Evolutionary conservation across 64 coral and sea anemone species (phyloP), one percentile per base, ranked within the genome.

Genomic region (Montipora cactus): DNA sequence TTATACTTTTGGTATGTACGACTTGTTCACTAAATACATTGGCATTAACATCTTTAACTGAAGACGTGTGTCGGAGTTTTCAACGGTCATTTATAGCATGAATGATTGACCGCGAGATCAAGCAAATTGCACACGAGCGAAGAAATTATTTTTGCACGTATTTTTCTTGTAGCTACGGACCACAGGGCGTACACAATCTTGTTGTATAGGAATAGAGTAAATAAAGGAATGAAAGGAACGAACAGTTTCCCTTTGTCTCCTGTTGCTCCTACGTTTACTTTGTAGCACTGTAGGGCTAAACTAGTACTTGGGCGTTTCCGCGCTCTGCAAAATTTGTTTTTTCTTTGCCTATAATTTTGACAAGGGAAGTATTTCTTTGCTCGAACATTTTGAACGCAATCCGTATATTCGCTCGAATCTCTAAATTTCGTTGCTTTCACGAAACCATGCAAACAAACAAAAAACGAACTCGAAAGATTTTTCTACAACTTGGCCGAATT

Each of bases 401-500:
- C 64, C 18, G 64, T 11, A 67, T 67, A 67, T 67, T 6, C 64
- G 64, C 4, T 67, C 64, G 64, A 67, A 67, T 67, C 4, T 67
- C 64, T 67, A 19, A 67, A 67, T 67, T 67, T 67, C 64, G 9
- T 19, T 67, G 64, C 64, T 67, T 67, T 18, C 64, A 67, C 64
- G 64, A 67, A 67, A 4, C 64, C 64, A 67, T 2, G 3, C 64
- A 67, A 67, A 67, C 64, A 67, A 7, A 67, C 64, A 67, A 7
- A 67, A 67, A 67, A 67, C 64, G 18, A 19, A 16, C 11, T 67
- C 64, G 64, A 67, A 67, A 67, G 64, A 71, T 67, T 67, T 67
- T 59, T 67, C 15, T 67, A 67, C 64, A 71, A 71, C 67, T 71
- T 71, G 67, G 67, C 67, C 67, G 67, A 71, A 71, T 71, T 71